Evolutionary conservation across 2,797 vertebrate species (phyloP).

Genomic region (Acropternis orthonyx): DNA sequence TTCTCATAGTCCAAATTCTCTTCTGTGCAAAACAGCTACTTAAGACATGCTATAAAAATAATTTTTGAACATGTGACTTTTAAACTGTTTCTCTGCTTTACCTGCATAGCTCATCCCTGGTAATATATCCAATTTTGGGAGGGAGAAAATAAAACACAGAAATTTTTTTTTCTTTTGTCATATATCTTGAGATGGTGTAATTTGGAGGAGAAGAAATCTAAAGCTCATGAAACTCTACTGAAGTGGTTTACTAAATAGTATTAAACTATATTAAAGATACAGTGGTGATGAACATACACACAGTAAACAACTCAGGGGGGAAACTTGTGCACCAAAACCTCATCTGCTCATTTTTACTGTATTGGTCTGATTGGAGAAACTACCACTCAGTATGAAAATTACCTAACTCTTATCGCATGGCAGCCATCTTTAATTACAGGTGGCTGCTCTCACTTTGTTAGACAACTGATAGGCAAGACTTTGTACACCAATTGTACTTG

Average conservation of each 20-base stretch:
- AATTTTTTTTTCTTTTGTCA: neutral
- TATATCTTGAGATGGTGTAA: neutral
- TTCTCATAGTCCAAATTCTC: neutral
- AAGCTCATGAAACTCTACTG: neutral
- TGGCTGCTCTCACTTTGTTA: neutral
- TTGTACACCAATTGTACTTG: neutral
- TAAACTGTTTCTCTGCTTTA: neutral
- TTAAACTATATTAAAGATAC: neutral
- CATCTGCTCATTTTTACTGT: neutral
- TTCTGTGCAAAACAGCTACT: neutral
- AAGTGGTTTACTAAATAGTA: neutral
- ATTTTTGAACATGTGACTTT: neutral
- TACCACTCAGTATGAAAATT: neutral
- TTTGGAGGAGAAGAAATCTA: neutral
- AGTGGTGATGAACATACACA: neutral
- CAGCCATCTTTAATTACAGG: neutral
- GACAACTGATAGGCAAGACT: neutral
- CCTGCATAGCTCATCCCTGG: neutral
- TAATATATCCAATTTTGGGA: neutral
- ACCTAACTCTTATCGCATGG: accelerated
- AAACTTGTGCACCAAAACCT: neutral
- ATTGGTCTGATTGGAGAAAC: neutral
- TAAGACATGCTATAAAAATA: neutral
- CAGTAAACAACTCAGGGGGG: neutral
- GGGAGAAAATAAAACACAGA: neutral